These are phyloP conservation scores for Hemibagrus wyckioides DNA, from an alignment of 2,113 vertebrate genomes.

Conservation along the genomic window DNA sequence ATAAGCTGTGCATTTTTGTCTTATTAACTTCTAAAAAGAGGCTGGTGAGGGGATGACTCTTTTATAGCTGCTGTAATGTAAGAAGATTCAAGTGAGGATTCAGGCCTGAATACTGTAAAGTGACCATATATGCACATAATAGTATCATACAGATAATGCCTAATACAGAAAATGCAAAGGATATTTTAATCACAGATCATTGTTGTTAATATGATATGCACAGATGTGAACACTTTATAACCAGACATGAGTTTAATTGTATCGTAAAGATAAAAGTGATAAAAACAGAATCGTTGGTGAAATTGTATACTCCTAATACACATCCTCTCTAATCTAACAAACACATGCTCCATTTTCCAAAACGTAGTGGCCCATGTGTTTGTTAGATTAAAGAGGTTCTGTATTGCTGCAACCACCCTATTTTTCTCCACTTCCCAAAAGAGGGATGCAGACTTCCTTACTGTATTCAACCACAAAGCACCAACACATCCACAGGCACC, in stretches of 20 bases:
- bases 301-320: neutral
- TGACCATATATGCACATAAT: neutral
- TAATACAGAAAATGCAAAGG: neutral
- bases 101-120: neutral
- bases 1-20: neutral
- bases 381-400: conserved; percentile 3
- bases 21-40: neutral
- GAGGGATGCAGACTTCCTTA: conserved; percentile 40
- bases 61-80: neutral
- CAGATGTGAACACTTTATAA: neutral
- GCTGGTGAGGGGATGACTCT: neutral
- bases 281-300: neutral
- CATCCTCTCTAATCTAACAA: neutral
- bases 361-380: conserved; percentile 14
- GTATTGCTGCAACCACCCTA: conserved; percentile 23
- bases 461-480: conserved; percentile 26
- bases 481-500: neutral
- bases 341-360: neutral
- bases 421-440: conserved; percentile 36
- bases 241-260: neutral
- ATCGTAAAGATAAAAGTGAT: neutral
- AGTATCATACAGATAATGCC: neutral
- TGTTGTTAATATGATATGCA: neutral
- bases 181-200: neutral
- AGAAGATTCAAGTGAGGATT: too few species aligned